phyloP scores from a whole-genome alignment of 1,140 invertebrate species.

The Formica selysi region DNA sequence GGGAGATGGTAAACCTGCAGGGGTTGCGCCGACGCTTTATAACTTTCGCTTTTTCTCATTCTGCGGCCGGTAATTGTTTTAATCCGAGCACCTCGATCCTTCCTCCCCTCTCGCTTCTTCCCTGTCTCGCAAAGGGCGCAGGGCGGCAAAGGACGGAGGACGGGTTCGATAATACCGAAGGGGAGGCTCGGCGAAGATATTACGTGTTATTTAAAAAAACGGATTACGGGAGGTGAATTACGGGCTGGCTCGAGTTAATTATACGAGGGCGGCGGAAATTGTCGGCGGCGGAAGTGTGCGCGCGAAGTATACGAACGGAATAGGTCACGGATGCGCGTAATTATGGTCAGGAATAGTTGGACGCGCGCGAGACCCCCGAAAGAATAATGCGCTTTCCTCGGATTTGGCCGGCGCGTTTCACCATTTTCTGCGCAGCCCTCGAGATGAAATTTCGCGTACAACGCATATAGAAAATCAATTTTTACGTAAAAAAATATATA shows the following conservation, averaged over 20 bases:
- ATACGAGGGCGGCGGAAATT: conserved; percentile 44
- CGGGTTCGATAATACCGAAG: conserved; percentile 41
- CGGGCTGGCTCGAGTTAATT: conserved; percentile 60
- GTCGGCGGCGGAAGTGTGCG: conserved; percentile 36
- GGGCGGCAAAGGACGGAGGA: neutral
- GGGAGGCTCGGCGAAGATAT: conserved; percentile 51
- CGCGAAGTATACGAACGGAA: conserved; percentile 32
- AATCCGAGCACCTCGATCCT: conserved; percentile 49
- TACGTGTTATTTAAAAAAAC: conserved; percentile 66
- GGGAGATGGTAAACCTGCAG: neutral
- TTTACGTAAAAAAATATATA: neutral
- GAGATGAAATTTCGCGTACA: conserved; percentile 40
- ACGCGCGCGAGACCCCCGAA: conserved; percentile 13
- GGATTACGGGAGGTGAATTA: conserved; percentile 65
- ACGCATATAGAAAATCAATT: conserved; percentile 7
- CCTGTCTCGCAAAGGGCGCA: neutral
- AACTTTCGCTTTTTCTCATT: conserved; percentile 65
- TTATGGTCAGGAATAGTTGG: conserved; percentile 52
- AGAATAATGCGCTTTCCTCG: conserved; percentile 68
- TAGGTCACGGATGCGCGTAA: conserved; percentile 52
- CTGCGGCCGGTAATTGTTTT: conserved; percentile 65
- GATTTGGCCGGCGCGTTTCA: conserved; percentile 46
- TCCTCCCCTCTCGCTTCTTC: neutral
- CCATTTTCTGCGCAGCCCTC: conserved; percentile 8
- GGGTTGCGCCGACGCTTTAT: conserved; percentile 36